Conservation (phyloP, 2,113 vertebrate species). For the Chaetura pelagica region DNA sequence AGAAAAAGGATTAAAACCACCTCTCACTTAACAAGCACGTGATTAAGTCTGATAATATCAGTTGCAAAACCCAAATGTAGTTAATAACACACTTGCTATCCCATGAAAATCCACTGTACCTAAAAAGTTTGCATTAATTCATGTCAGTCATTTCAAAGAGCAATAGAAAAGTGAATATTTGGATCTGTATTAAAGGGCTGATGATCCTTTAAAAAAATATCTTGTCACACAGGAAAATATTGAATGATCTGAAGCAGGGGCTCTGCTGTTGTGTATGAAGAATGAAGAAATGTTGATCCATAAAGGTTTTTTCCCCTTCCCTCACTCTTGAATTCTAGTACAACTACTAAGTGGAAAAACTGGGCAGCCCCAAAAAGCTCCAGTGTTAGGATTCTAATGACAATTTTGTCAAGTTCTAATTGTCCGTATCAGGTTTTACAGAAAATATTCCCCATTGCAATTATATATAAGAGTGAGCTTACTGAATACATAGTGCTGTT, state of each 20-base stretch:
- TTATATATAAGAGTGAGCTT: background rate
- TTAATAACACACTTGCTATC: background rate
- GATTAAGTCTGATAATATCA: conserved; percentile 12
- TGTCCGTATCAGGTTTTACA: background rate
- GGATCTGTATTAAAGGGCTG: background rate
- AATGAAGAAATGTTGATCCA: background rate
- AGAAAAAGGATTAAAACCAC: conserved; percentile 31
- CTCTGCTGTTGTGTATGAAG: background rate
- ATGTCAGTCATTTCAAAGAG: background rate
- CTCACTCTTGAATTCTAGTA: background rate
- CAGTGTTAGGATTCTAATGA: background rate
- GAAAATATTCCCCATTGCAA: background rate
- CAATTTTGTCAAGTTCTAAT: background rate
- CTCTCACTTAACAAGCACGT: conserved; percentile 7
- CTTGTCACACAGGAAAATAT: background rate
- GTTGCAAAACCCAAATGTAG: background rate
- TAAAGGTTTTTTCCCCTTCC: background rate
- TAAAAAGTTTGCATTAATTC: background rate
- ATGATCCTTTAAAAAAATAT: background rate
- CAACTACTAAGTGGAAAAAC: background rate
- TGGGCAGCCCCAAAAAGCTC: background rate
- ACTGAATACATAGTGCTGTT: background rate
- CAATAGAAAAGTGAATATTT: background rate
- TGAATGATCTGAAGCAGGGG: background rate
- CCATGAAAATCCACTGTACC: background rate